A percentile compares a stretch with the other conserved stretches of the same genome.
Evolutionary conservation across 1,140 invertebrate species (phyloP).

Genomic region (Gryllus bimaculatus): DNA sequence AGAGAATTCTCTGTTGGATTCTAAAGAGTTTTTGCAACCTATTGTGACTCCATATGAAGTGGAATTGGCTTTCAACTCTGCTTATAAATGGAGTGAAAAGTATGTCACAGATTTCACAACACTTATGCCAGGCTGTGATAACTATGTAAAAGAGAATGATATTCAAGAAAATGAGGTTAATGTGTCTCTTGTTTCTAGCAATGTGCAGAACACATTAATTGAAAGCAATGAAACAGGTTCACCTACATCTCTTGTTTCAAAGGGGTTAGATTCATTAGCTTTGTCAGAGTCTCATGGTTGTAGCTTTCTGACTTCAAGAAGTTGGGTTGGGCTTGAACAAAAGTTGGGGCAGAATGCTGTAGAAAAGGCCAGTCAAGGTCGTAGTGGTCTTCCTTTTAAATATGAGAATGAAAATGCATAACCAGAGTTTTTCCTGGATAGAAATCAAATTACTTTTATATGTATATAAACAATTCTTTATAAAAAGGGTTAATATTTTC

Average conservation of each 20-base stretch:
- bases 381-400: constrained; percentile 48
- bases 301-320: constrained; percentile 42
- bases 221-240: background rate
- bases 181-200: constrained; percentile 59
- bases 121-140: constrained; percentile 49
- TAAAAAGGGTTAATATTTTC: no score
- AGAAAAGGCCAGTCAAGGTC: constrained; percentile 47
- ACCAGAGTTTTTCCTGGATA: no score
- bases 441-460: no score
- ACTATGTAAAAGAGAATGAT: constrained; percentile 39
- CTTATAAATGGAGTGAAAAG: constrained; percentile 47
- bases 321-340: constrained; percentile 65
- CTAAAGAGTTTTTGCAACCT: constrained; percentile 78
- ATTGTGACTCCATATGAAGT: constrained; percentile 88
- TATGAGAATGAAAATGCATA: constrained; percentile 35
- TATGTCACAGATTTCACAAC: constrained; percentile 70
- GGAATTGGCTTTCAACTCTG: constrained; percentile 65
- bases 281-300: background rate
- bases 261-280: background rate
- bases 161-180: constrained; percentile 42
- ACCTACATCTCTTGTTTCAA: background rate
- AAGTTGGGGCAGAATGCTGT: constrained; percentile 55
- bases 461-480: no score
- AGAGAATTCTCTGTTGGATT: constrained; percentile 69
- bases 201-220: constrained; percentile 37